Percentiles rank a stretch among this genome's conserved stretches.
Evolutionary conservation across 1,140 invertebrate genomes (phyloP).

Genomic region (Periplaneta americana): DNA sequence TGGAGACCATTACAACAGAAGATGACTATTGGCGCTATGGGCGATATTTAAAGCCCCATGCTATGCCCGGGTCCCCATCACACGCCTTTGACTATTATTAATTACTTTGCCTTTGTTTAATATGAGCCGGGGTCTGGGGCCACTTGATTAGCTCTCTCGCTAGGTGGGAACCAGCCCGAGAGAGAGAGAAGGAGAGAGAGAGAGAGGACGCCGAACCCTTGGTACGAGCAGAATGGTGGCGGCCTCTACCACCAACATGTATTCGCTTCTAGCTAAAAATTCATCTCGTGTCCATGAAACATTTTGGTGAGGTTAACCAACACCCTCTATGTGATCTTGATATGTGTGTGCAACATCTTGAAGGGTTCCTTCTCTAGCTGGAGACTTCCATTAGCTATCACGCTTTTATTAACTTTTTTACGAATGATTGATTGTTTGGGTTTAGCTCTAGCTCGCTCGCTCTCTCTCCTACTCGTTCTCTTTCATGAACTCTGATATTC

Average conservation of each 20-base stretch:
- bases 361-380: too few relatives aligned
- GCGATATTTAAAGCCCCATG: constrained; percentile 9
- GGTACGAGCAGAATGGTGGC: too few relatives aligned
- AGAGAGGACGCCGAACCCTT: neutral
- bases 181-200: too few relatives aligned
- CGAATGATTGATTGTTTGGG: too few relatives aligned
- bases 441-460: too few relatives aligned
- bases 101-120: constrained; percentile 19
- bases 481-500: too few relatives aligned
- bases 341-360: neutral
- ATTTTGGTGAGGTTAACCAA: neutral
- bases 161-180: constrained; percentile 6
- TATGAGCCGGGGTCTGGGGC: constrained; percentile 12
- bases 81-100: constrained; percentile 16
- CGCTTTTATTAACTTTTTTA: too few relatives aligned
- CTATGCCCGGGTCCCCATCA: neutral
- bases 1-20: neutral
- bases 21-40: neutral
- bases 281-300: neutral
- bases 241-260: too few relatives aligned
- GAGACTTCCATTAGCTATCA: too few relatives aligned
- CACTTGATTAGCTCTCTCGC: constrained; percentile 11
- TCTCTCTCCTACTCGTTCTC: too few relatives aligned
- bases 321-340: neutral
- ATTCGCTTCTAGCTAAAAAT: neutral